Evolutionary conservation across 2,888 invertebrate genomes (phyloP), one percentile per base, ranked within the genome.

Genomic region (Stenurella melanura): DNA sequence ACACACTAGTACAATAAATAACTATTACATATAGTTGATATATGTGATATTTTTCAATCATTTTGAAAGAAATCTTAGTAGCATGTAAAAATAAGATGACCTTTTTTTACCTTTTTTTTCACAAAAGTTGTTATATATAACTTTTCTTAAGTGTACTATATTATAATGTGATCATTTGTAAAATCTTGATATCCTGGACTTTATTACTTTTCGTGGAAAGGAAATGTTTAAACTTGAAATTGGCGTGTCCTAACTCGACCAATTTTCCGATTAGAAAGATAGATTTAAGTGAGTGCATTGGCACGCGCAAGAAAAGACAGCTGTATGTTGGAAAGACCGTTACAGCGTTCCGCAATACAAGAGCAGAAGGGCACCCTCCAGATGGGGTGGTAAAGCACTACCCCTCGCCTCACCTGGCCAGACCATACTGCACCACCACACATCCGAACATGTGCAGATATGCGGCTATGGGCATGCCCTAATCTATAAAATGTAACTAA

Each of bases 291-390:
- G 73, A 78, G 80, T 82, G 82, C 82, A 81, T 73, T 75, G 80
- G 80, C 82, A 80, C 80, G 80, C 79, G 80, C 76, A 66, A 66
- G 74, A 70, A 64, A 73, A 77, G 82, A 83, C 84, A 84, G 84
- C 84, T 84, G 84, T 83, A 58, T 80, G 79, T 80, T 81, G 77
- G 79, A 83, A 83, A 82, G 83, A 83, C 84, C 84, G 84, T 84
- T 84, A 84, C 82, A 78, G 64, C 80, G 77, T 79, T 78, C 80
- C 80, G 83, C 80, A 80, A 83, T 79, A 74, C 74, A 75, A 64
- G 72, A 71, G 68, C 77, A 77, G 79, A 80, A 78, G 80, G 80
- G 80, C 78, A 80, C 81, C 81, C 80, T 75, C 64, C 77, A 76
- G 80, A 80, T 80, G 80, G 78, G 77, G 78, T 75, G 78, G 76